Conservation (phyloP, 2,888 invertebrate genomes). For the Perithous albicinctus region DNA sequence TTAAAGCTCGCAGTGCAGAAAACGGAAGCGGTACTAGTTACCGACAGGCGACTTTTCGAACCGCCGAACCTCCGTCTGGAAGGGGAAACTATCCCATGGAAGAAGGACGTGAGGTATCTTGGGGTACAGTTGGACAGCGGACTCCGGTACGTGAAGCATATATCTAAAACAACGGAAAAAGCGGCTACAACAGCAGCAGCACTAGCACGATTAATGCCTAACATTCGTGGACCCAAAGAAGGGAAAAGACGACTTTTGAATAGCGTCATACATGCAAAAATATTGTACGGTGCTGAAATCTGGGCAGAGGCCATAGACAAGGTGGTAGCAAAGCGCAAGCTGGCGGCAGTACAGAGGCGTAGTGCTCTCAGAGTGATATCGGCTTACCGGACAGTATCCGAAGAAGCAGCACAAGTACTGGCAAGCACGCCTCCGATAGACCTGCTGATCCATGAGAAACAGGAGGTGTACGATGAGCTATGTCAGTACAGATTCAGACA, state of each 20-base stretch:
- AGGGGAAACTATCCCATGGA: background rate
- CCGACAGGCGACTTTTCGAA: slow-evolving; percentile 8
- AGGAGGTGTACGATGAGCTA: too few species aligned
- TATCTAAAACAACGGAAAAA: background rate
- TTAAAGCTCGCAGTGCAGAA: slow-evolving; percentile 36
- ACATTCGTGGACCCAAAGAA: slow-evolving; percentile 52
- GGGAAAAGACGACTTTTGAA: slow-evolving; percentile 51
- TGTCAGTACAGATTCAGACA: too few species aligned
- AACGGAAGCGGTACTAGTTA: slow-evolving; percentile 44
- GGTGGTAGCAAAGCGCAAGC: background rate
- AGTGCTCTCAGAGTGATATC: slow-evolving; percentile 39
- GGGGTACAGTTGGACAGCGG: too few species aligned
- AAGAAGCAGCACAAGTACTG: slow-evolving; percentile 30
- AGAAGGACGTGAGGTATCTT: slow-evolving; percentile 16
- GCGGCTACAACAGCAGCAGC: background rate
- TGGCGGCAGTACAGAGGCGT: slow-evolving; percentile 34
- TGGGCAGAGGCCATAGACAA: slow-evolving; percentile 3
- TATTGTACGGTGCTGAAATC: too few species aligned
- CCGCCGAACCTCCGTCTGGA: background rate
- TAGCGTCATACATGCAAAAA: slow-evolving; percentile 38
- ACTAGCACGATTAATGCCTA: slow-evolving; percentile 66
- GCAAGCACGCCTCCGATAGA: slow-evolving; percentile 41
- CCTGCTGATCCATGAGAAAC: slow-evolving; percentile 32
- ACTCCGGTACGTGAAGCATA: background rate
- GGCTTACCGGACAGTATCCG: slow-evolving; percentile 49